These are phyloP conservation scores for Vidua macroura DNA, from an alignment of 2,113 vertebrate genomes.

Conservation along the genomic window DNA sequence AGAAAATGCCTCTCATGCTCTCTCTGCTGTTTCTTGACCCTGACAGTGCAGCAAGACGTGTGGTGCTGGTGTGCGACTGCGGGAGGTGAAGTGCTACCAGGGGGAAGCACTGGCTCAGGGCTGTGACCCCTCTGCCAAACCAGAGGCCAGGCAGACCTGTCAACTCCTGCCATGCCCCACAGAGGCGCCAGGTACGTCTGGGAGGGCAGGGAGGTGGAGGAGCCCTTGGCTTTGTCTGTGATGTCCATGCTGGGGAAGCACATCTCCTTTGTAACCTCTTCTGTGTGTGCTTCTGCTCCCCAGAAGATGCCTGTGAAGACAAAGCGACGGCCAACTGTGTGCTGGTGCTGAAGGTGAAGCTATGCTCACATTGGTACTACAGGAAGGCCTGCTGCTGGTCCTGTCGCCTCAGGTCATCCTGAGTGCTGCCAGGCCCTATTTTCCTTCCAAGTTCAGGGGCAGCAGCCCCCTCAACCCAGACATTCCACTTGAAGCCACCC, in stretches of 20 bases:
- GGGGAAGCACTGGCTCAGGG: slow-evolving; percentile 79
- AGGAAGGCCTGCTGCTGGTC: slow-evolving; percentile 84
- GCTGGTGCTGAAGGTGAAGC: slow-evolving; percentile 84
- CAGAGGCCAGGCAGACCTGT: slow-evolving; percentile 77
- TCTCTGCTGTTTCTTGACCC: not conserved
- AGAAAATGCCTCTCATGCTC: not conserved
- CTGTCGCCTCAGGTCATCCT: slow-evolving; percentile 67
- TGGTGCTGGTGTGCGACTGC: slow-evolving; percentile 76
- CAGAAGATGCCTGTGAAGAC: slow-evolving; percentile 79
- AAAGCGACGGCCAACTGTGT: slow-evolving; percentile 78
- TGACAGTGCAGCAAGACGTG: slow-evolving; percentile 86
- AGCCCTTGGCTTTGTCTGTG: not conserved
- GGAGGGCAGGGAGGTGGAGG: not conserved
- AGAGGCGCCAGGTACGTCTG: slow-evolving; percentile 70
- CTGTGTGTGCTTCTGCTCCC: not conserved
- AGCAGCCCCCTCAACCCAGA: not conserved
- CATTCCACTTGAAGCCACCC: slow-evolving; percentile 14
- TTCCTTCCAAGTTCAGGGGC: not conserved
- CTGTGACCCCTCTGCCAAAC: slow-evolving; percentile 74
- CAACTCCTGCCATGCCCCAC: slow-evolving; percentile 76
- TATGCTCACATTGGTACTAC: slow-evolving; percentile 86
- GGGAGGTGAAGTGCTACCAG: slow-evolving; percentile 85
- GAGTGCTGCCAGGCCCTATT: not conserved
- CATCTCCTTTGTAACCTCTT: not conserved
- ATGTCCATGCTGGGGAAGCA: not conserved